Percentiles rank a stretch among this genome's conserved stretches.
These are phyloP conservation scores for Halcyon leucocephala DNA, from an alignment of 2,797 vertebrate genomes.

Conservation along the genomic window DNA sequence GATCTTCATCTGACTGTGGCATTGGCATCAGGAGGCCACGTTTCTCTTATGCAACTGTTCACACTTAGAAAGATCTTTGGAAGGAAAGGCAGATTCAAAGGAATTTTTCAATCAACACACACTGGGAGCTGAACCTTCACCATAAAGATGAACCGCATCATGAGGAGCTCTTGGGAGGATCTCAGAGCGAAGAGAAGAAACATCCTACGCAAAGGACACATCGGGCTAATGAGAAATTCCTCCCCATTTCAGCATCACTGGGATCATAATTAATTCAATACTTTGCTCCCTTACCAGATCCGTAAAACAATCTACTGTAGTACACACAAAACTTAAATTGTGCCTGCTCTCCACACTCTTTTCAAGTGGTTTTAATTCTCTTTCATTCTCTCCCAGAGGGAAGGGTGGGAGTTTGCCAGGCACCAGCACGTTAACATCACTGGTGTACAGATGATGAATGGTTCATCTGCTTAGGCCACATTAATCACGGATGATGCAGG, in stretches of 20 bases:
- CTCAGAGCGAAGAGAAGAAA: not conserved
- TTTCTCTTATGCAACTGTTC: not conserved
- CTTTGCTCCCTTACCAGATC: not conserved
- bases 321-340: not conserved
- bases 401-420: not conserved
- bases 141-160: not conserved
- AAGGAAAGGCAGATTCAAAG: not conserved
- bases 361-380: not conserved
- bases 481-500: not conserved
- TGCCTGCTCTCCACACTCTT: not conserved
- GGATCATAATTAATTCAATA: not conserved
- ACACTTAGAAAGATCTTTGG: not conserved
- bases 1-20: not conserved
- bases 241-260: not conserved
- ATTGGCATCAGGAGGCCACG: not conserved
- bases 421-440: not conserved
- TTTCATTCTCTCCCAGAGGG: not conserved
- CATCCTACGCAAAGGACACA: fast-evolving
- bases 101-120: not conserved
- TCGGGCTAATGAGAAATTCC: not conserved
- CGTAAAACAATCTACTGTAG: not conserved
- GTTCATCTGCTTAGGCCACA: not conserved
- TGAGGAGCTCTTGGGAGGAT: not conserved
- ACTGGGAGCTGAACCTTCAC: not conserved
- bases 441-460: not conserved